Evolutionary conservation across 2,113 vertebrate genomes (phyloP).

Genomic region (Crocuta crocuta): DNA sequence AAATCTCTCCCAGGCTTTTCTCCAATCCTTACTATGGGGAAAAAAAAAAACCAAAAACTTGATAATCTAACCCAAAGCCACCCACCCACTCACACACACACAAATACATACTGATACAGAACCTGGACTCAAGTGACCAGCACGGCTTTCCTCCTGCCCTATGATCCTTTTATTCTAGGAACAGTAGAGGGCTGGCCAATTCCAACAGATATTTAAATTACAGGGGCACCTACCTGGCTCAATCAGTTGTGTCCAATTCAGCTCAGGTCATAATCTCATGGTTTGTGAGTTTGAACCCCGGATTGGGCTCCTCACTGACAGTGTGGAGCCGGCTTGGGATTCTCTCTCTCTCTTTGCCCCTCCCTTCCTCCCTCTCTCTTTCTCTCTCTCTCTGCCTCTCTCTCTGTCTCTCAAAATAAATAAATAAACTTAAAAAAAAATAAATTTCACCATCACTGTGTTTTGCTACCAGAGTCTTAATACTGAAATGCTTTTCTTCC

Average conservation of each 20-base stretch:
- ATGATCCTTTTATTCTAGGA: neutral
- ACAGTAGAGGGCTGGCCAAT: neutral
- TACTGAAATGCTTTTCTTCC: neutral
- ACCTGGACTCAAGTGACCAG: neutral
- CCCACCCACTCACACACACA: rapidly evolving
- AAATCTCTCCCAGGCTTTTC: slow-evolving; percentile 3
- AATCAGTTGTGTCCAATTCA: too few species aligned
- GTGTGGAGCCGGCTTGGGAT: too few species aligned
- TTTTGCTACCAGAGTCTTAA: neutral
- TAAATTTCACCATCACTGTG: neutral
- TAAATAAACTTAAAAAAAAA: too few species aligned
- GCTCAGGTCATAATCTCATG: too few species aligned
- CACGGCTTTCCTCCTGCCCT: neutral
- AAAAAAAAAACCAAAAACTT: neutral
- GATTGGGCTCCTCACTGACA: too few species aligned
- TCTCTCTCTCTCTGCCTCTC: too few species aligned
- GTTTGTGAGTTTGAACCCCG: too few species aligned
- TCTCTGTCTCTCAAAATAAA: too few species aligned
- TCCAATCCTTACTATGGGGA: neutral
- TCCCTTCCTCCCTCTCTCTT: too few species aligned
- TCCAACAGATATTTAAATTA: neutral
- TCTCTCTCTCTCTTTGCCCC: too few species aligned
- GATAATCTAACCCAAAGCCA: neutral
- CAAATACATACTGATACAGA: neutral
- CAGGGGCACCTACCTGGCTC: too few species aligned